A percentile compares a stretch with the other conserved stretches of the same genome.
phyloP scores from a whole-genome alignment of 2,797 vertebrate genomes.

The Argentina silus region DNA sequence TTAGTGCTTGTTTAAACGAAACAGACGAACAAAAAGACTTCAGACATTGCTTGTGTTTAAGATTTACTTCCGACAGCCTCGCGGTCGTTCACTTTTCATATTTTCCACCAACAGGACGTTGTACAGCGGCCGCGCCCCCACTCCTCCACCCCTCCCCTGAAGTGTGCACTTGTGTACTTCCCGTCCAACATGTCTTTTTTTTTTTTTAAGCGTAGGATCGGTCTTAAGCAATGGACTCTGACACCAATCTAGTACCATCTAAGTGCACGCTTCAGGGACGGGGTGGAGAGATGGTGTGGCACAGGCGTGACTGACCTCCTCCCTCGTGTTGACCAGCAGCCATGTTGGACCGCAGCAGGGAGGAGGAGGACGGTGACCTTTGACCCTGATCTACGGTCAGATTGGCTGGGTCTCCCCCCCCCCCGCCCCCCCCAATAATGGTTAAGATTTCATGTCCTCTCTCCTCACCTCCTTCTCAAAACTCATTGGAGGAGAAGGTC shows the following conservation, averaged over 20 bases:
- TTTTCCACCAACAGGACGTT: constrained; percentile 40
- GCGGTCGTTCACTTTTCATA: constrained; percentile 27
- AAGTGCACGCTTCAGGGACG: too few species aligned
- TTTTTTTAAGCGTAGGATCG: too few species aligned
- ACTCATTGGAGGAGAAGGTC: too few species aligned
- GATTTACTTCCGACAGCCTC: too few species aligned
- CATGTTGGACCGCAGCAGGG: not conserved
- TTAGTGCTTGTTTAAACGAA: not conserved
- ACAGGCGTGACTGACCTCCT: too few species aligned
- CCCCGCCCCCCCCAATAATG: too few species aligned
- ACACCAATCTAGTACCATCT: not conserved
- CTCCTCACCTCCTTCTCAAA: too few species aligned
- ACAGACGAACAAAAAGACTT: not conserved
- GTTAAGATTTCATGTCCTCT: too few species aligned
- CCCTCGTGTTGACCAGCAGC: not conserved
- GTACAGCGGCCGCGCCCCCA: constrained; percentile 2
- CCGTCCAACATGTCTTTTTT: too few species aligned
- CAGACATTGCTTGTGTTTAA: not conserved
- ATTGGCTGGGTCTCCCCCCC: not conserved
- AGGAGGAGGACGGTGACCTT: constrained; percentile 19
- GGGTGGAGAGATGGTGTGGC: too few species aligned
- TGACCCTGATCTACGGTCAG: constrained; percentile 32
- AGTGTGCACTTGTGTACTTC: constrained; percentile 20
- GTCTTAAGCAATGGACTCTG: constrained; percentile 36
- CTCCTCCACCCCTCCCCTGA: constrained; percentile 41